Conservation (phyloP, 1,140 invertebrate species). For the Cherax destructor region DNA sequence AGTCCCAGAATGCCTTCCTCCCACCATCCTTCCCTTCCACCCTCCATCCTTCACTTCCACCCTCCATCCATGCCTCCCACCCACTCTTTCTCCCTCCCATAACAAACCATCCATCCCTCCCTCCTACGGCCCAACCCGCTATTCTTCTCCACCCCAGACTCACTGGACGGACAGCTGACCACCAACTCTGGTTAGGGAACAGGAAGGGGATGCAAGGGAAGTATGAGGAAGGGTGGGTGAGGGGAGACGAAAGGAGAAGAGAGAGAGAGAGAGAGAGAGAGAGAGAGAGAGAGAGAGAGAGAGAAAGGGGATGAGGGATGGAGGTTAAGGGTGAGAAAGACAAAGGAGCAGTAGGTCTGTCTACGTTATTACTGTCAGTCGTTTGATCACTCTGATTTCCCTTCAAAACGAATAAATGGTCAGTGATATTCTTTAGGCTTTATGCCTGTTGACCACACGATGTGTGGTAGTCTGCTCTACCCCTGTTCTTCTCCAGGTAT, state of each 20-base stretch:
- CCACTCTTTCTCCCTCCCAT: no score
- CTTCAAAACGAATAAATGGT: no score
- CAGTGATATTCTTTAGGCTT: no score
- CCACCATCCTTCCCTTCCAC: neutral
- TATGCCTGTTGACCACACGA: no score
- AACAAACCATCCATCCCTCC: no score
- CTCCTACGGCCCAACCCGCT: no score
- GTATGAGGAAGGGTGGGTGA: neutral
- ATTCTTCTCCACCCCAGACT: neutral
- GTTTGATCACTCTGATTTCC: no score
- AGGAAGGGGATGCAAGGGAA: neutral
- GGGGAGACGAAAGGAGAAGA: neutral
- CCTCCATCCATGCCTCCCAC: neutral
- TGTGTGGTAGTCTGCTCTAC: no score
- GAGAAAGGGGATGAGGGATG: neutral
- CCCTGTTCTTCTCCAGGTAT: no score
- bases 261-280: neutral
- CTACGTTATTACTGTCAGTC: no score
- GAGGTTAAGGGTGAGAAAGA: no score
- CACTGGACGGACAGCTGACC: constrained; percentile 9
- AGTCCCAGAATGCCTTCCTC: constrained; percentile 15
- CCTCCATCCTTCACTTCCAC: neutral
- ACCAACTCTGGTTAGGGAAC: neutral
- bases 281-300: neutral
- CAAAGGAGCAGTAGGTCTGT: no score